Evolutionary conservation across 2,797 vertebrate species (phyloP).

Genomic region (Coregonus ussuriensis): DNA sequence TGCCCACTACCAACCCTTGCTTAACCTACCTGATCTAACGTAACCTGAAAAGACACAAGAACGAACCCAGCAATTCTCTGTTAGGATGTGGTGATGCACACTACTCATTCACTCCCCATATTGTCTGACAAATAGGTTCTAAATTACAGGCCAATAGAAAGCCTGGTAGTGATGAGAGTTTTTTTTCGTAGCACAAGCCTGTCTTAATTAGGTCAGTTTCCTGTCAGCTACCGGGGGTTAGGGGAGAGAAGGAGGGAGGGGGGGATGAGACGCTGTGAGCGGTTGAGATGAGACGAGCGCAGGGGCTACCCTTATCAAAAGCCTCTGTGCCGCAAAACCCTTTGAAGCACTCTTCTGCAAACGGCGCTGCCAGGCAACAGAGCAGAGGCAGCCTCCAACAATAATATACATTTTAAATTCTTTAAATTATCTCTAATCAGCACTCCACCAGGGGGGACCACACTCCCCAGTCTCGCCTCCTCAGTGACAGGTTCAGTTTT

Average conservation of each 20-base stretch:
- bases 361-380: conserved; percentile 8
- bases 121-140: no score
- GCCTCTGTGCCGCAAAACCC: background rate
- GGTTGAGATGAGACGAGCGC: background rate
- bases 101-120: background rate
- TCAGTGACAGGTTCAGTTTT: background rate
- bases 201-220: conserved; percentile 4
- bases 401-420: background rate
- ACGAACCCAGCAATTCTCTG: background rate
- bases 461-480: background rate
- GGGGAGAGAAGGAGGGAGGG: background rate
- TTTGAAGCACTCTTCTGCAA: conserved; percentile 5
- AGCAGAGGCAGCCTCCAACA: background rate
- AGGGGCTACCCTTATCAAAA: background rate
- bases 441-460: background rate
- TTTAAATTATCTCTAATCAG: conserved; percentile 5
- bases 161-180: background rate
- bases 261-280: background rate
- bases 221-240: background rate
- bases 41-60: background rate
- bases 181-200: background rate
- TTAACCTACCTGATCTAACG: background rate
- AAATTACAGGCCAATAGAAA: background rate
- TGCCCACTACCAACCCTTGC: no score
- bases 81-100: background rate